These are phyloP conservation scores for Teleogryllus occipitalis DNA, from an alignment of 1,140 invertebrate genomes.

Conservation along the genomic window DNA sequence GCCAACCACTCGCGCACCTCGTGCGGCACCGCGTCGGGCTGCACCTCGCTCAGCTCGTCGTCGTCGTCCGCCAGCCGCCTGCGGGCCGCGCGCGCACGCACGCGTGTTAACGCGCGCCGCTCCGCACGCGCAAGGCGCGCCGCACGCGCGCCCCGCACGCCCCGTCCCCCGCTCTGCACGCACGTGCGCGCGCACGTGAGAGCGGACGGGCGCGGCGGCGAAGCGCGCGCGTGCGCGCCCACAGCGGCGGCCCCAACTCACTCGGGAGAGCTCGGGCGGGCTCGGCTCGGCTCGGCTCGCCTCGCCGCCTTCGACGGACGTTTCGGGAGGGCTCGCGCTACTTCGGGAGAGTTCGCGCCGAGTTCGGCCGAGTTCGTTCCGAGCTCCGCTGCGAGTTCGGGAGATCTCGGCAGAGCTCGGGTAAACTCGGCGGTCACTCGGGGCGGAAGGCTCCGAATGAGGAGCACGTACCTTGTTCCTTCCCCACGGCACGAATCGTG, in stretches of 20 bases:
- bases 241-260: background rate
- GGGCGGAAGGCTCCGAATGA: no score
- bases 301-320: no score
- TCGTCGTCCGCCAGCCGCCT: conserved; percentile 78
- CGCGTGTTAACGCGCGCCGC: background rate
- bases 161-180: background rate
- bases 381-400: no score
- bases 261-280: background rate
- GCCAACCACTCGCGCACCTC: conserved; percentile 96
- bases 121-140: background rate
- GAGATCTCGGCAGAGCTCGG: no score
- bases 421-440: no score
- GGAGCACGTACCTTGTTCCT: no score
- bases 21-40: conserved; percentile 87
- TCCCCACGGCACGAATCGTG: no score
- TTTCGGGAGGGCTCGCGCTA: no score
- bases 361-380: no score
- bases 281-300: no score
- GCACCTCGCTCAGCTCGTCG: conserved; percentile 90
- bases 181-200: background rate
- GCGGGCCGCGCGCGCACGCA: conserved; percentile 21
- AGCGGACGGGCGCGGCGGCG: conserved; percentile 12
- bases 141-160: background rate
- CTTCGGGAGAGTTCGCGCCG: no score
- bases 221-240: background rate